Base-by-base conservation (phyloP, 2,888 invertebrate species). In the Aproaerema taeniolella region DNA sequence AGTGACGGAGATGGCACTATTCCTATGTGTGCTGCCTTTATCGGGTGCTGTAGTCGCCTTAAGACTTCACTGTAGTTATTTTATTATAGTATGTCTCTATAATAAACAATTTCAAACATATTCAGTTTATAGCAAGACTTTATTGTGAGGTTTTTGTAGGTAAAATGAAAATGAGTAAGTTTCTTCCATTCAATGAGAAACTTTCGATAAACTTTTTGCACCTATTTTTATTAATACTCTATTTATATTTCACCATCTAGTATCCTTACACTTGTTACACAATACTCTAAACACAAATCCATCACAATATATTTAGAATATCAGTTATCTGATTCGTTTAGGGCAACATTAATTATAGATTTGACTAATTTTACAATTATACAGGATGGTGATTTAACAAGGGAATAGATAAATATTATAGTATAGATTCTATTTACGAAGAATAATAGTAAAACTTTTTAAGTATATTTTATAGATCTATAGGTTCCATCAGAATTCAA, bases 241-340 rank as follows among this genome's bases (percentile, higher is more conserved):
- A 13, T 31, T 30, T 34, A 9, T n/a, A n/a, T n/a, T n/a, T n/a
- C n/a, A n/a, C n/a, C 16, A 16, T 32, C 38, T 33, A 29, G 17
- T 40, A 38, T 30, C 14, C 30, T 30, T 33, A 33, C 17, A 24
- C 35, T 40, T 39, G 33, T 42, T 42, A 42, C 40, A 35, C 29
- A 30, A 40, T 41, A 41, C 6, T 12, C 40, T 44, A 83, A n/a
- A 82, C 76, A 75, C 79, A 82, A 78, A 81, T 80, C 78, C 82
- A 86, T 86, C 86, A 86, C 86, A 86, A 78, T 86, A 65, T 69
- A 61, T 86, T 86, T 86, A 86, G 86, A 86, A 86, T 86, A 86
- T 86, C 79, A 77, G 86, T 85, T 85, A 65, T 70, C 70, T 76
- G 69, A 72, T 81, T 85, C 81, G 76, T 73, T 79, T 69, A 67